Conservation (phyloP, 2,888 invertebrate genomes). For the Dicycla oo region DNA sequence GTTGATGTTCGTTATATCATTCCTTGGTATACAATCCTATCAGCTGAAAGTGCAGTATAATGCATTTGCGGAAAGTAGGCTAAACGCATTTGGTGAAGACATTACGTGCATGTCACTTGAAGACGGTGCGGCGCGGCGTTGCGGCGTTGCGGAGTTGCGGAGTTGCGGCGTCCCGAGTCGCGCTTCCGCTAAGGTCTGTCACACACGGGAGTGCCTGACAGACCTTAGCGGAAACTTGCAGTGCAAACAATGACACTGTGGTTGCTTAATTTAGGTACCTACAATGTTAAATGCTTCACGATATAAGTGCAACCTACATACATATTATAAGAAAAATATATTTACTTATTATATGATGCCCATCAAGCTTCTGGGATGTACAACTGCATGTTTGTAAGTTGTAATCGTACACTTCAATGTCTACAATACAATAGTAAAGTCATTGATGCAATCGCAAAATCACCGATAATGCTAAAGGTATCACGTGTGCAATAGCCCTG, state of each 20-base stretch:
- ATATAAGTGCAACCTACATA: no score
- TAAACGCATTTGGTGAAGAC: constrained; percentile 53
- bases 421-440: neutral
- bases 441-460: constrained; percentile 4
- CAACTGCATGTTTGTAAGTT: no score
- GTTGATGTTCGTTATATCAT: neutral
- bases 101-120: constrained; percentile 46
- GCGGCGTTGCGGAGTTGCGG: no score
- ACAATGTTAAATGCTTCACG: no score
- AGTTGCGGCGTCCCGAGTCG: constrained; percentile 2
- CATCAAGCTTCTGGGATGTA: no score
- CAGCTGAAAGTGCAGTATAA: constrained; percentile 32
- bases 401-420: no score
- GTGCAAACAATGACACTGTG: no score
- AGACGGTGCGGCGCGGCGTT: neutral
- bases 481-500: constrained; percentile 43
- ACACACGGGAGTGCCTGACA: no score
- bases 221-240: no score
- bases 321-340: no score
- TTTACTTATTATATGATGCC: no score
- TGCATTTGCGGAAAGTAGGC: constrained; percentile 40
- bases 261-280: no score
- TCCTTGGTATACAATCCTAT: constrained; percentile 7
- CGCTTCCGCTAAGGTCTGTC: neutral
- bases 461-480: constrained; percentile 6